Conservation (phyloP, 2,888 invertebrate species). For the Cantharis flavilabris region DNA sequence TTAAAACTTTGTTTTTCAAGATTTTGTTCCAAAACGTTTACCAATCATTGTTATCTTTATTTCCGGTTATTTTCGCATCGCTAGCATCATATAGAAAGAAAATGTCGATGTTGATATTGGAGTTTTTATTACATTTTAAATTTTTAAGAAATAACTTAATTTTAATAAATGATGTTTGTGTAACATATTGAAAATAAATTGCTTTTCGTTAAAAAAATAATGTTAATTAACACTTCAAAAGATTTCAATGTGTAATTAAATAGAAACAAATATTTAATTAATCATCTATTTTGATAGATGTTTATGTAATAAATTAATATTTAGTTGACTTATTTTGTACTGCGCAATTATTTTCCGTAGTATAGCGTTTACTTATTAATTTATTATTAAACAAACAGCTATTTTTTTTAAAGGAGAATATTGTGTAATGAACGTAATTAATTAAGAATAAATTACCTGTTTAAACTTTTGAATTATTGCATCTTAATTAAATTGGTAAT, state of each 20-base stretch:
- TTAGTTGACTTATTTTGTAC: neutral
- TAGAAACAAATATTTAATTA: neutral
- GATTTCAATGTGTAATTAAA: neutral
- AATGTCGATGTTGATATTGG: neutral
- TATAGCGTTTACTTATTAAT: neutral
- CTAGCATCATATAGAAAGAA: neutral
- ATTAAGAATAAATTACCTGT: neutral
- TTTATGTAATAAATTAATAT: neutral
- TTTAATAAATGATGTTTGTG: neutral
- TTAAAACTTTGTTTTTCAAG: neutral
- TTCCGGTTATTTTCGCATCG: conserved; percentile 7
- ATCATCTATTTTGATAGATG: neutral
- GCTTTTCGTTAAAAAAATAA: neutral
- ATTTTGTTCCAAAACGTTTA: conserved; percentile 14
- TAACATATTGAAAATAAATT: neutral
- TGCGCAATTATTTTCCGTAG: neutral
- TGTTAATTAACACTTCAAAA: neutral
- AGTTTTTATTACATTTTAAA: neutral
- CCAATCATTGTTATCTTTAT: conserved; percentile 4
- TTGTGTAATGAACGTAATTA: neutral
- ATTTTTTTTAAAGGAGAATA: neutral
- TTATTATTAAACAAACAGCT: neutral
- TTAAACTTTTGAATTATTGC: neutral
- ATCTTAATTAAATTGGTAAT: neutral
- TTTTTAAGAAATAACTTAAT: neutral